Conservation (phyloP, 2,797 vertebrate genomes). For the Furcifer pardalis region DNA sequence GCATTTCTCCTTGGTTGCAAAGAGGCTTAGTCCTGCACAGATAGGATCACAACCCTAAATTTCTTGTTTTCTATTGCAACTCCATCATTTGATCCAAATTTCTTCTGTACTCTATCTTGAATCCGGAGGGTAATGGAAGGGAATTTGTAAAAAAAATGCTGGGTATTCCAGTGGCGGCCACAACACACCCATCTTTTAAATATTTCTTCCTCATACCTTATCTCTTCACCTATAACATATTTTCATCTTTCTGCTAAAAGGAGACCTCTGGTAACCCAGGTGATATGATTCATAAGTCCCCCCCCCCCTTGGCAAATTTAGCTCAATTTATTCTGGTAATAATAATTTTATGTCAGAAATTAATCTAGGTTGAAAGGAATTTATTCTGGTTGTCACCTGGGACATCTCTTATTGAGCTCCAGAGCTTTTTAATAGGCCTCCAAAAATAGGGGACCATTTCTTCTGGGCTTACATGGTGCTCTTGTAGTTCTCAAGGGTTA, state of each 20-base stretch:
- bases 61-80: not conserved
- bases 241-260: too few relatives aligned
- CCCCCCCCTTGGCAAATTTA: not conserved
- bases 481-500: not conserved
- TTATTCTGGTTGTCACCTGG: not conserved
- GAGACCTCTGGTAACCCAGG: not conserved
- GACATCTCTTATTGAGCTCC: not conserved
- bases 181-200: not conserved
- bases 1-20: not conserved
- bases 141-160: not conserved
- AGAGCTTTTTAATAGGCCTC: too few relatives aligned
- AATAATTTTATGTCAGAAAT: too few relatives aligned
- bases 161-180: not conserved
- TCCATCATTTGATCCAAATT: not conserved
- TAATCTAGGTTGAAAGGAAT: too few relatives aligned
- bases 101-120: not conserved
- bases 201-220: not conserved
- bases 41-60: not conserved
- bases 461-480: too few relatives aligned
- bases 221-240: not conserved
- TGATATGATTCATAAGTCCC: too few relatives aligned
- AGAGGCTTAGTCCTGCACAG: not conserved
- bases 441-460: too few relatives aligned
- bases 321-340: not conserved
- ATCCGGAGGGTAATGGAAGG: not conserved